These are phyloP conservation scores for Xenopus tropicalis DNA, from an alignment of 2,113 vertebrate species.

Conservation along the genomic window UCB_Xtro_10.0 CM004443.2:88073001-88073500, in stretches of 20 bases:
- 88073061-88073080: constrained; percentile 30
- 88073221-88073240: constrained; percentile 57
- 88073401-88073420: too few species aligned
- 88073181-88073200: constrained; percentile 47
- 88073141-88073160: constrained; percentile 45
- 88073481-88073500: too few species aligned
- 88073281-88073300: constrained; percentile 21
- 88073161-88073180: constrained; percentile 36
- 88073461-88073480: too few species aligned
- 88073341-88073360: too few species aligned
- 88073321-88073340: too few species aligned
- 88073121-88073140: background rate
- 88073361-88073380: too few species aligned
- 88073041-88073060: constrained; percentile 76
- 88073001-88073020: constrained; percentile 50
- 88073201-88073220: constrained; percentile 47
- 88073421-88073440: too few species aligned
- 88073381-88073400: too few species aligned
- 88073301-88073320: constrained; percentile 53
- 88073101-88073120: constrained; percentile 77
- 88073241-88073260: constrained; percentile 21
- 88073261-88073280: constrained; percentile 27
- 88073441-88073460: too few species aligned
- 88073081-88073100: constrained; percentile 66
- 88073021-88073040: constrained; percentile 59